phyloP scores from a whole-genome alignment of 2,113 vertebrate species.

The Mobula birostris region DNA sequence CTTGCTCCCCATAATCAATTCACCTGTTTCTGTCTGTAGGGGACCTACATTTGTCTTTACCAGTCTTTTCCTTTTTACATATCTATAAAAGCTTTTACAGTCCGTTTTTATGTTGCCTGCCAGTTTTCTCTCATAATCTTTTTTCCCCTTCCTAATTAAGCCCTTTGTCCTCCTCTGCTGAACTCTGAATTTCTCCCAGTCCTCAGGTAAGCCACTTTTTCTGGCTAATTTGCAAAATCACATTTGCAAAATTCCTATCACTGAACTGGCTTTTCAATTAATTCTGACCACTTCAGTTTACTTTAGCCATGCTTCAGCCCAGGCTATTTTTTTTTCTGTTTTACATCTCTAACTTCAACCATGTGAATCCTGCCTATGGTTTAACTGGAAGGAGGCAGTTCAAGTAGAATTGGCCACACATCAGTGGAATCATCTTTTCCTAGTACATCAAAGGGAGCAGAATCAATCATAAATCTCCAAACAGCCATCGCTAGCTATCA shows the following conservation, averaged over 20 bases:
- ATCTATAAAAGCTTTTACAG: too few species aligned
- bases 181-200: too few species aligned
- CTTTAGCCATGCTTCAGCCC: background rate
- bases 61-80: too few species aligned
- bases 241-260: background rate
- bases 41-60: too few species aligned
- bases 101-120: too few species aligned
- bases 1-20: too few species aligned
- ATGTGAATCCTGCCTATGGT: background rate
- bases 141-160: too few species aligned
- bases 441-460: background rate
- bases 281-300: background rate
- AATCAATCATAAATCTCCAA: background rate
- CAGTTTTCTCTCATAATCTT: too few species aligned
- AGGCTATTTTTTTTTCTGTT: background rate
- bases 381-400: background rate
- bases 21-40: too few species aligned
- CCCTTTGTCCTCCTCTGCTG: too few species aligned
- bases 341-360: background rate
- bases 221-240: background rate
- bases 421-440: background rate
- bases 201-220: too few species aligned
- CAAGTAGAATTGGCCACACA: background rate
- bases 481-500: background rate
- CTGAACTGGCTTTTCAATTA: background rate